These are phyloP conservation scores for Amphimallon solstitiale DNA, from an alignment of 2,888 invertebrate genomes.

Conservation along the genomic window DNA sequence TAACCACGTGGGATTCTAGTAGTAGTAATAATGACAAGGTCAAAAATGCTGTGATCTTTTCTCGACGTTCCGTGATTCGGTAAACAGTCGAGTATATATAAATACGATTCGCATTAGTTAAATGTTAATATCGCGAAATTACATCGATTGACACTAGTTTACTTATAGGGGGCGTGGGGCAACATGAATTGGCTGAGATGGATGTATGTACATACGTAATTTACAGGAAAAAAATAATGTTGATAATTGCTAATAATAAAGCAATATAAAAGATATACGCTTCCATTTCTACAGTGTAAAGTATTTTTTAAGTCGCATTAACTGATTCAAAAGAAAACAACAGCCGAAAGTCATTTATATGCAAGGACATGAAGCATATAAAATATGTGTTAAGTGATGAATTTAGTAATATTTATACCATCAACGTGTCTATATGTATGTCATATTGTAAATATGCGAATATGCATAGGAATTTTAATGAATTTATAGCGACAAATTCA, in stretches of 20 bases:
- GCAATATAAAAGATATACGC: neutral
- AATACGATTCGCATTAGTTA: constrained; percentile 1
- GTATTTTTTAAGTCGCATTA: constrained; percentile 8
- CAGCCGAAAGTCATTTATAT: neutral
- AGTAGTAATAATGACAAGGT: constrained; percentile 30
- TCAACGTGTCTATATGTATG: neutral
- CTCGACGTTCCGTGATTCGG: no score
- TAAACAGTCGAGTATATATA: neutral
- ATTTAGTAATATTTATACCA: neutral
- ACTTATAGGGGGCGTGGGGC: neutral
- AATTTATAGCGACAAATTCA: neutral
- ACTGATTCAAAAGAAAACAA: neutral
- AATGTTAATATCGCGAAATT: neutral
- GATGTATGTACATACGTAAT: no score
- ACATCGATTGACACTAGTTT: neutral
- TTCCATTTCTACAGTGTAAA: neutral
- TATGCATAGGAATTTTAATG: neutral
- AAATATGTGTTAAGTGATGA: constrained; percentile 4
- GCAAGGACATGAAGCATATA: constrained; percentile 10
- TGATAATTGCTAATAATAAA: no score
- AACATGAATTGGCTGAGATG: neutral
- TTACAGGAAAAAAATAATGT: no score
- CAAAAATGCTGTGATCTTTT: constrained; percentile 8
- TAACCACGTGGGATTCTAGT: constrained; percentile 33
- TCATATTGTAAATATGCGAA: no score